Base-by-base conservation (phyloP, 2,888 invertebrate genomes). In the Panzeria rudis region DNA sequence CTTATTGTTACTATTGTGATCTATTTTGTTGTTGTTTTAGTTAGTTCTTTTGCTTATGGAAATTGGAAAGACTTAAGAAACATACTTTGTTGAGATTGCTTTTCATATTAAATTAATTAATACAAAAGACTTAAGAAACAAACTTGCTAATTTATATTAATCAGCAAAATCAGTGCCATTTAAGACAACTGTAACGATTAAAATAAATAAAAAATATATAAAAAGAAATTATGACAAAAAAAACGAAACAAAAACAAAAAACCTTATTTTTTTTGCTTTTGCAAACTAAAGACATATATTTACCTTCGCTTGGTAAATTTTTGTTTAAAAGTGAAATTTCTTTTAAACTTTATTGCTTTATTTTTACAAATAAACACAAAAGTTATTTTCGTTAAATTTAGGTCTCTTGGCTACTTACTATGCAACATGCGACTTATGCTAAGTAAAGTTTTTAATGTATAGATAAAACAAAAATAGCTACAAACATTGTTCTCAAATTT, bases 251-350 rank as follows among this genome's bases (percentile, higher is more conserved):
- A 11, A 35, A 59, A n/a, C 20, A 32, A n/a, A 38, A 25, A 13
- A 17, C 32, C 7, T 35, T 47, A 54, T 72, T n/a, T n/a, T n/a
- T n/a, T 68, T 69, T 15, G n/a, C 20, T 62, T 56, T 47, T 59
- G 66, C 77, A 78, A 73, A 68, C 61, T 78, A n/a, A 62, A 66
- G 29, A 23, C 9, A 44, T 62, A 29, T 66, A 56, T 68, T 59
- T 69, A 13, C 20, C 20, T 25, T 41, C 64, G 52, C 68, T 23
- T 64, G 52, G 4, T 62, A 54, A 68, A 54, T 73, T 68, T 78
- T 41, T 77, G 72, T 81, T 84, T 54, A 81, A 85, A 85, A 85
- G 84, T 85, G 84, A 85, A 85, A 85, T 81, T 84, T 71, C 15
- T 78, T 77, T n/a, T 66, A 47, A 73, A n/a, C 66, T 56, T 41